Evolutionary conservation across 2,888 invertebrate genomes (phyloP).

Genomic region (Platynereis dumerilii): DNA sequence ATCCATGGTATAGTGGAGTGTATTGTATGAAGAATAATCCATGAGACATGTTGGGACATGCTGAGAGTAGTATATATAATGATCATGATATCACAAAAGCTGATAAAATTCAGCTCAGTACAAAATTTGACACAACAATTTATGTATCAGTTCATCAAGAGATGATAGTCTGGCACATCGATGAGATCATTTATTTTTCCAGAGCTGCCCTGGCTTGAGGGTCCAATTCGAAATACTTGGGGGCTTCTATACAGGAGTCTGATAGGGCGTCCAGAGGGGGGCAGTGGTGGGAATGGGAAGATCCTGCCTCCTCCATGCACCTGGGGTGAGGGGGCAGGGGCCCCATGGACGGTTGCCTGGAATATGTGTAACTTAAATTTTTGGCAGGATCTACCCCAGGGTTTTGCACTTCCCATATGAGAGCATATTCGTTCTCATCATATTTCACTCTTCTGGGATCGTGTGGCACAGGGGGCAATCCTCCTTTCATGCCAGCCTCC

Average conservation of each 20-base stretch:
- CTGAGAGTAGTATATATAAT: too few species aligned
- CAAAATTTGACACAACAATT: too few species aligned
- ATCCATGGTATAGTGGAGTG: too few species aligned
- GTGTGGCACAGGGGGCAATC: not conserved
- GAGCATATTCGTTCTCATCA: slow-evolving; percentile 9
- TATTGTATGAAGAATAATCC: too few species aligned
- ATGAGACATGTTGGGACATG: too few species aligned
- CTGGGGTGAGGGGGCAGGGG: not conserved
- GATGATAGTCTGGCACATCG: too few species aligned
- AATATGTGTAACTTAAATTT: slow-evolving; percentile 7
- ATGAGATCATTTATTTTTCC: too few species aligned
- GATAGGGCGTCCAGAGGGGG: not conserved
- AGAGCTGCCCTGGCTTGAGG: not conserved
- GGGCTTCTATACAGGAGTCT: not conserved
- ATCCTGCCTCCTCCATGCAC: slow-evolving; percentile 1
- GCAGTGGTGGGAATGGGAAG: not conserved
- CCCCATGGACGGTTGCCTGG: not conserved
- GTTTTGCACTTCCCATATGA: slow-evolving; percentile 8
- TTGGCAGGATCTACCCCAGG: not conserved
- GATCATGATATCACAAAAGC: too few species aligned
- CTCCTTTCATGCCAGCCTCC: too few species aligned
- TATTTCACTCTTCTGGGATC: slow-evolving; percentile 6
- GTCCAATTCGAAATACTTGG: slow-evolving; percentile 8
- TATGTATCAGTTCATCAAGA: too few species aligned
- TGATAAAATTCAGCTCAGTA: too few species aligned